Evolutionary conservation across 2,113 vertebrate genomes (phyloP).

Genomic region (Colinus virginianus): DNA sequence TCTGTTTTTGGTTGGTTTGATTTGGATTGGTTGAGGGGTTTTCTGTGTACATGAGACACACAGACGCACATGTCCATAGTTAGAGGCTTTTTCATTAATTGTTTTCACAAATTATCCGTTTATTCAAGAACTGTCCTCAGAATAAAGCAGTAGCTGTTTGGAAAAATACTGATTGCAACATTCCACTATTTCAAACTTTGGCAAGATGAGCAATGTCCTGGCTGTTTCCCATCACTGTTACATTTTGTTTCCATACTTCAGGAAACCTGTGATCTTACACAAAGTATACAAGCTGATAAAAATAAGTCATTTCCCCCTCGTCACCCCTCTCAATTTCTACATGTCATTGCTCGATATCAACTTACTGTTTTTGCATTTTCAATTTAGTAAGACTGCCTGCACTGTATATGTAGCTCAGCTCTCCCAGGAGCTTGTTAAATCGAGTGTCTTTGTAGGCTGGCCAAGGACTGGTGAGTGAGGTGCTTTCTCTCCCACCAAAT

Average conservation of each 20-base stretch:
- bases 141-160: background rate
- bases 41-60: background rate
- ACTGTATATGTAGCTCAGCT: background rate
- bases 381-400: background rate
- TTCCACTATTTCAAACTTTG: background rate
- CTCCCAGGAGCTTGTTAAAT: background rate
- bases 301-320: background rate
- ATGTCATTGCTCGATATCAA: background rate
- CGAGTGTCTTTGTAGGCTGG: background rate
- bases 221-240: background rate
- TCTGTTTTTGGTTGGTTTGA: background rate
- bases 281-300: background rate
- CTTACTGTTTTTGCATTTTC: background rate
- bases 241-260: background rate
- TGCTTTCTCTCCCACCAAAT: accelerated
- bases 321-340: background rate
- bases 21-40: background rate
- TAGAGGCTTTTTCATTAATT: background rate
- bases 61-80: background rate
- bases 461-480: background rate
- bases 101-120: background rate
- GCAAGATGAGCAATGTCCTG: background rate
- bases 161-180: background rate
- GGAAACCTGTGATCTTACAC: background rate
- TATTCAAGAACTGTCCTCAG: background rate